Evolutionary conservation across 2,113 vertebrate species (phyloP).

Genomic region (Tricholaema leucomelas): DNA sequence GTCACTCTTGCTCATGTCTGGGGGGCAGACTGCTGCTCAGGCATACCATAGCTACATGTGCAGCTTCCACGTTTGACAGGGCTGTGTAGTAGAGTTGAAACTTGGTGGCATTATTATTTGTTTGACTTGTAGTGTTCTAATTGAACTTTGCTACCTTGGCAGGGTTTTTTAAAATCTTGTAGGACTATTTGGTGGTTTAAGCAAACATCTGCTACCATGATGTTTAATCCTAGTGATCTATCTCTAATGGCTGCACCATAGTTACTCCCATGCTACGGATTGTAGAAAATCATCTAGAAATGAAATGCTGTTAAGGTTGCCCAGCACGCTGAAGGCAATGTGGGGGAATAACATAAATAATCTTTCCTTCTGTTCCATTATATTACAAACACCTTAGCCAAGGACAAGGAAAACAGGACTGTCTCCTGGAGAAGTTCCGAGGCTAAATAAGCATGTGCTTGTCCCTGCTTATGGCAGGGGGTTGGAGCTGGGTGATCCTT

Average conservation of each 20-base stretch:
- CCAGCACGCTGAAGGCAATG: neutral
- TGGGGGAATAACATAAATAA: neutral
- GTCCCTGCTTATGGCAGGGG: no score
- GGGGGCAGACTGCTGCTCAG: neutral
- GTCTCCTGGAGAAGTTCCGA: neutral
- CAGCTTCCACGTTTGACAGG: neutral
- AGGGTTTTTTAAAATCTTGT: neutral
- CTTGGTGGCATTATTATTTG: neutral
- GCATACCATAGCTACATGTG: neutral
- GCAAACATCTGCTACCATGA: neutral
- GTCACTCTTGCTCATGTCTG: neutral
- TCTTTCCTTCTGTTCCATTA: neutral
- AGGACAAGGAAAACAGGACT: neutral
- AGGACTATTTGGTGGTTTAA: neutral
- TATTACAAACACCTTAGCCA: neutral
- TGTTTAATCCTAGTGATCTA: neutral
- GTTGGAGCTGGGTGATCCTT: no score
- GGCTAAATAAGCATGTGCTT: neutral
- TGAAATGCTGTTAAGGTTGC: neutral
- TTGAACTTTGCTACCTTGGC: neutral
- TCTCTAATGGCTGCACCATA: neutral
- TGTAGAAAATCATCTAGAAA: neutral
- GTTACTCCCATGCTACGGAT: neutral
- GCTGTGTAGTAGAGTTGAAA: neutral
- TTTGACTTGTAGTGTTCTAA: neutral